Percentiles rank a stretch among this genome's conserved stretches.
Evolutionary conservation across 2,888 invertebrate species (phyloP).

Genomic region (Polyommatus iphigenia): DNA sequence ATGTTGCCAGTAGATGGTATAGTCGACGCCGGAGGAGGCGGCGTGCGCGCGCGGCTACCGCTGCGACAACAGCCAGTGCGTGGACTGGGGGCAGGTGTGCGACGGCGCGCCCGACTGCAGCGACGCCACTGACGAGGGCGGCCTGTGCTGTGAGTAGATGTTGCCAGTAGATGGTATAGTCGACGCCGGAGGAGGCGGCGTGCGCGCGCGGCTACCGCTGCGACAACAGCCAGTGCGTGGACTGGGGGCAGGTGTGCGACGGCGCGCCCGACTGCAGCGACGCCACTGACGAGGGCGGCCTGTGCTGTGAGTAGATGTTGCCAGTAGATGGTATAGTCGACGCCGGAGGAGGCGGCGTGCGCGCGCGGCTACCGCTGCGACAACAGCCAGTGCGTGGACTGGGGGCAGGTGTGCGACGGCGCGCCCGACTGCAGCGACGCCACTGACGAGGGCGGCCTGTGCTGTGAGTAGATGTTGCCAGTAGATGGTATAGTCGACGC

Average conservation of each 20-base stretch:
- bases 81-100: constrained; percentile 83
- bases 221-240: too few species aligned
- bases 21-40: too few species aligned
- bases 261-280: too few species aligned
- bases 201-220: too few species aligned
- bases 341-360: constrained; percentile 42
- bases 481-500: neutral
- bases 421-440: constrained; percentile 83
- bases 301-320: too few species aligned
- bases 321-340: too few species aligned
- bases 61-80: constrained; percentile 80
- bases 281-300: too few species aligned
- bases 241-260: too few species aligned
- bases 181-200: too few species aligned
- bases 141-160: constrained; percentile 76
- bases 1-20: too few species aligned
- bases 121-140: constrained; percentile 86
- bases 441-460: constrained; percentile 85
- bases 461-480: constrained; percentile 62
- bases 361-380: constrained; percentile 54
- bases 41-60: constrained; percentile 53
- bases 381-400: constrained; percentile 83
- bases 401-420: constrained; percentile 82
- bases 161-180: neutral
- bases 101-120: constrained; percentile 82